phyloP scores from a whole-genome alignment of 2,797 vertebrate genomes.

The Neopelma chrysocephalum region DNA sequence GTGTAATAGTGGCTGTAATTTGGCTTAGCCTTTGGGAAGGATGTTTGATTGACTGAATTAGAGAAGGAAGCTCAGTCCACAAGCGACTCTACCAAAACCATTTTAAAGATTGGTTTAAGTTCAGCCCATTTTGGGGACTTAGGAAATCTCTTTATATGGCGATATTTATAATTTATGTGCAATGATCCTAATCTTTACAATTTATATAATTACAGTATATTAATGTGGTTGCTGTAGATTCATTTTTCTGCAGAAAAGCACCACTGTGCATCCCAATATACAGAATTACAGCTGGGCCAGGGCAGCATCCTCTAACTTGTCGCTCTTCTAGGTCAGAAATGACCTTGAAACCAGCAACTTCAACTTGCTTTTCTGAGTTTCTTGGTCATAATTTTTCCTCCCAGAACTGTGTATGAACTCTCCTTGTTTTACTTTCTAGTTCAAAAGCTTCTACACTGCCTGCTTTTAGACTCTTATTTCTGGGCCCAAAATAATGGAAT shows the following conservation, averaged over 20 bases:
- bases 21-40: slow-evolving; percentile 7
- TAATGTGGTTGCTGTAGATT: background rate
- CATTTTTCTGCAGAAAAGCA: background rate
- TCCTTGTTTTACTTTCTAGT: background rate
- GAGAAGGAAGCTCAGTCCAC: background rate
- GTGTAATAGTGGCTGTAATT: background rate
- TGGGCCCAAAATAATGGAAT: background rate
- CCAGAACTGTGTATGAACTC: background rate
- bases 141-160: background rate
- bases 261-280: background rate
- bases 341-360: background rate
- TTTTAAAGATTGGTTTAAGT: slow-evolving; percentile 12
- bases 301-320: background rate
- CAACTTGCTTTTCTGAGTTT: background rate
- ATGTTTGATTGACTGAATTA: background rate
- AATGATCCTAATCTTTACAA: background rate
- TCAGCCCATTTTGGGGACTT: background rate
- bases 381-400: background rate
- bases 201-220: background rate
- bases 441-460: background rate
- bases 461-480: background rate
- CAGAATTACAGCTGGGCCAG: background rate
- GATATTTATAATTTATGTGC: background rate
- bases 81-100: background rate
- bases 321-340: background rate